Percentiles rank a stretch among this genome's conserved stretches.
phyloP scores from a whole-genome alignment of 2,113 vertebrate species.

The Hyaena hyaena region DNA sequence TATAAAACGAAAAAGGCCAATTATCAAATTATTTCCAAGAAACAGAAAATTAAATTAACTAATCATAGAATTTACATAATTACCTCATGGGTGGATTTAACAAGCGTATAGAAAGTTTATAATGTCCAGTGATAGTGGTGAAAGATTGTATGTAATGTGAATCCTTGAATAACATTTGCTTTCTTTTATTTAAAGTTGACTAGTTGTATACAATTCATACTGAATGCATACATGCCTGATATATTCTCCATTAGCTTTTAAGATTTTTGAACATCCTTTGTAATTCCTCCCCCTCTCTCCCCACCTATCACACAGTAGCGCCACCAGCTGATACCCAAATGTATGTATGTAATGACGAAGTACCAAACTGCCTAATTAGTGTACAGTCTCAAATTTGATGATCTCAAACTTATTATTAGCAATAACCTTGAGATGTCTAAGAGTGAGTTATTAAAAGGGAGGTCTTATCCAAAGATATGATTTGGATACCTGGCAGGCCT shows the following conservation, averaged over 20 bases:
- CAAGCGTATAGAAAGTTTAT: background rate
- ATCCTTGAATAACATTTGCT: background rate
- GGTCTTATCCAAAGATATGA: conserved; percentile 42
- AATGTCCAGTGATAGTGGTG: background rate
- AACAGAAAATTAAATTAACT: background rate
- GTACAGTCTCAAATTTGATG: background rate
- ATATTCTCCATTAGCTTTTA: background rate
- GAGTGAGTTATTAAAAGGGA: conserved; percentile 31
- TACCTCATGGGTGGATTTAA: background rate
- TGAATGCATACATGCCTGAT: background rate
- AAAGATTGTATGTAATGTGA: background rate
- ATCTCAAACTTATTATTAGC: background rate
- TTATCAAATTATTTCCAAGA: conserved; percentile 10
- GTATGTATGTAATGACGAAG: background rate
- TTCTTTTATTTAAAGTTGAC: background rate
- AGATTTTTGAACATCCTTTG: background rate
- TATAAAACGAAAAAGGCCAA: background rate
- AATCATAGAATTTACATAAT: background rate
- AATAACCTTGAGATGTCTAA: conserved; percentile 43
- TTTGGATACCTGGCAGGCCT: conserved; percentile 23
- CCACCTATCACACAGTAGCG: background rate
- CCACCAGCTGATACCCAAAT: background rate
- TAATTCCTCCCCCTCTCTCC: background rate
- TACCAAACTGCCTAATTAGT: background rate
- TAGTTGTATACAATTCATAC: background rate